Conservation (phyloP, 1,140 invertebrate species). For the Ceratina japonica region DNA sequence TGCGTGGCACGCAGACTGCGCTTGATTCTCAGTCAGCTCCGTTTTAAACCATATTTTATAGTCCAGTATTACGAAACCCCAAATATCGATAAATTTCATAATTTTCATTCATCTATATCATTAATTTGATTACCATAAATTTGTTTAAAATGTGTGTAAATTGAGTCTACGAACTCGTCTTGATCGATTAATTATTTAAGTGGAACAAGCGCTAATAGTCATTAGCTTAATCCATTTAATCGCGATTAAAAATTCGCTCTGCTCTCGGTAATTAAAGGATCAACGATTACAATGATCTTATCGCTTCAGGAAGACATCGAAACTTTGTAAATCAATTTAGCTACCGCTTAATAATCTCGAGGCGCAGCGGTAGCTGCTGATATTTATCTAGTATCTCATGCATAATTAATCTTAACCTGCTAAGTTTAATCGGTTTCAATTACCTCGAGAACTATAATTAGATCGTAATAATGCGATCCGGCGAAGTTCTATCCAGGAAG, state of each 20-base stretch:
- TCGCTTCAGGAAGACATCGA: background rate
- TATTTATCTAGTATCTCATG: background rate
- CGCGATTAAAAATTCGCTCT: background rate
- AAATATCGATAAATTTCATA: background rate
- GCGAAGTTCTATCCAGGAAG: background rate
- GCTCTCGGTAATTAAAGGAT: background rate
- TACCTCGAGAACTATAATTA: background rate
- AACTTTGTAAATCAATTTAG: background rate
- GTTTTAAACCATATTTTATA: constrained; percentile 30
- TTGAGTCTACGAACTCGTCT: too few species aligned
- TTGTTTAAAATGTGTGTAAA: too few species aligned
- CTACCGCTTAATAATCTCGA: background rate
- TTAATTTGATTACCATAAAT: background rate
- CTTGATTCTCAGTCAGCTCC: constrained; percentile 51
- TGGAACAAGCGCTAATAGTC: too few species aligned
- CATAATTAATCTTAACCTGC: background rate
- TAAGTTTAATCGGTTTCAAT: background rate
- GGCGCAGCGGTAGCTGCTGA: background rate
- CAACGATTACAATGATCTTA: background rate
- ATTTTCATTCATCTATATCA: background rate
- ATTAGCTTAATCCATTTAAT: background rate
- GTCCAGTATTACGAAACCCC: too few species aligned
- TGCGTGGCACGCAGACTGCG: constrained; percentile 16
- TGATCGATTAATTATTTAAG: too few species aligned
- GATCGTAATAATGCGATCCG: background rate